These are phyloP conservation scores for Drosophila mulleri DNA, from an alignment of 2,888 invertebrate genomes.

Conservation along the genomic window DNA sequence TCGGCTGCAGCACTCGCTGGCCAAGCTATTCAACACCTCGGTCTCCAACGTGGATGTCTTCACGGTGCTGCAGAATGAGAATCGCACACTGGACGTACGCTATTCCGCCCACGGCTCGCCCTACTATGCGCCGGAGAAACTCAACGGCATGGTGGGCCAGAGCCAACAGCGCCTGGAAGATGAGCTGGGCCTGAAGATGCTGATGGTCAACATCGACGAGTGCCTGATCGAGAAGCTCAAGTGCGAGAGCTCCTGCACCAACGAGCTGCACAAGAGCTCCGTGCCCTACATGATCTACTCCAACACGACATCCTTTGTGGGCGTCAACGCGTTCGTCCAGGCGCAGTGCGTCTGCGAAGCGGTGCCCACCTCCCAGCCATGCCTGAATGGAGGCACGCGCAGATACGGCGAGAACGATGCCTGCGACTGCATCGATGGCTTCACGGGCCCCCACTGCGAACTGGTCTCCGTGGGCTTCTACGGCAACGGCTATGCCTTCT, in stretches of 20 bases:
- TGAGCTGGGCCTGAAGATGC: conserved; percentile 90
- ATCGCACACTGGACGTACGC: conserved; percentile 91
- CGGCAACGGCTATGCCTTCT: conserved; percentile 97
- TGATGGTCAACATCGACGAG: conserved; percentile 96
- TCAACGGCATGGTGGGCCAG: conserved; percentile 93
- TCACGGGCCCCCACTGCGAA: conserved; percentile 96
- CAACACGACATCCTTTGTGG: conserved; percentile 97
- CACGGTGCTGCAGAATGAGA: conserved; percentile 91
- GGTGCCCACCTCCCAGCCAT: conserved; percentile 83
- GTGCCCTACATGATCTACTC: conserved; percentile 94
- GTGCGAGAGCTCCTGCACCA: conserved; percentile 92
- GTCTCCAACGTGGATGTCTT: conserved; percentile 96
- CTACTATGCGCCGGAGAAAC: conserved; percentile 94
- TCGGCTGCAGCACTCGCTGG: conserved; percentile 86
- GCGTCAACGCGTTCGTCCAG: conserved; percentile 93
- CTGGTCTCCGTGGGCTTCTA: conserved; percentile 94
- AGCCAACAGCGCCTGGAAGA: conserved; percentile 90
- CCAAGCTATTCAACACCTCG: conserved; percentile 91
- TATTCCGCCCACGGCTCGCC: conserved; percentile 98
- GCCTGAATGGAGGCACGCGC: conserved; percentile 91
- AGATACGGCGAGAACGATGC: conserved; percentile 87
- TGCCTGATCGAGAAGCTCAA: conserved; percentile 91
- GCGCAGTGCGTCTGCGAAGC: conserved; percentile 90
- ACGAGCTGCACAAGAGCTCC: conserved; percentile 90
- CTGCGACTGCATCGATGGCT: conserved; percentile 93